phyloP scores from a whole-genome alignment of 2,113 vertebrate genomes.

The Tringa solitaria region DNA sequence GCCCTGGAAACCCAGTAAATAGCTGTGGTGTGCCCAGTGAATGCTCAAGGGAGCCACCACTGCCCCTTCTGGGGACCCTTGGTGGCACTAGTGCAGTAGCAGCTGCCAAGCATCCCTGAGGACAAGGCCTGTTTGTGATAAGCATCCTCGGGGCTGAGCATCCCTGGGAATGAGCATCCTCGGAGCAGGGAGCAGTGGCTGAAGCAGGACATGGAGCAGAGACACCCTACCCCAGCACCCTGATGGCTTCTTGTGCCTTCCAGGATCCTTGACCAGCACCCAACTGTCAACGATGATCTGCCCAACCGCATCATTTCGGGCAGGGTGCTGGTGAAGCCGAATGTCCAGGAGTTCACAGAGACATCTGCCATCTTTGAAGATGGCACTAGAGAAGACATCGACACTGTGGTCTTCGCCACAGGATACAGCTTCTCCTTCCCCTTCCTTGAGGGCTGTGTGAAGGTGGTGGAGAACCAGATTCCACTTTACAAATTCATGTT shows the following conservation, averaged over 20 bases:
- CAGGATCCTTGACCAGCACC: slow-evolving; percentile 73
- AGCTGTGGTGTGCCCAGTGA: not conserved
- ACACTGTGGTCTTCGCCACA: slow-evolving; percentile 86
- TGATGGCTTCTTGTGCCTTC: not conserved
- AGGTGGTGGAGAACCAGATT: slow-evolving; percentile 73
- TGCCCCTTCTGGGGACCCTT: not conserved
- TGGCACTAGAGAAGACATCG: slow-evolving; percentile 79
- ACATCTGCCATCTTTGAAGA: slow-evolving; percentile 84
- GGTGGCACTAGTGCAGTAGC: not conserved
- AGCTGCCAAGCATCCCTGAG: not conserved
- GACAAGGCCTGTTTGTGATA: not conserved
- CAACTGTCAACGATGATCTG: slow-evolving; percentile 82
- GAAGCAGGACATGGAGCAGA: not conserved
- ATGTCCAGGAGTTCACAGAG: slow-evolving; percentile 76
- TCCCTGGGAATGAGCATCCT: not conserved
- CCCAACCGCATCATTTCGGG: slow-evolving; percentile 85
- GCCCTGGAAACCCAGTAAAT: not conserved
- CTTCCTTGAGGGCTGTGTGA: slow-evolving; percentile 77
- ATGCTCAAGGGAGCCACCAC: not conserved
- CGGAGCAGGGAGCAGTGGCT: not conserved
- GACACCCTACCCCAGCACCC: not conserved
- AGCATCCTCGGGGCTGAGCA: not conserved
- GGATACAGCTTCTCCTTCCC: slow-evolving; percentile 82
- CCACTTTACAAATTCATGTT: slow-evolving; percentile 84
- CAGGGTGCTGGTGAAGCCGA: slow-evolving; percentile 77